Conservation (phyloP, 2,113 vertebrate genomes). For the Petroica traversi region DNA sequence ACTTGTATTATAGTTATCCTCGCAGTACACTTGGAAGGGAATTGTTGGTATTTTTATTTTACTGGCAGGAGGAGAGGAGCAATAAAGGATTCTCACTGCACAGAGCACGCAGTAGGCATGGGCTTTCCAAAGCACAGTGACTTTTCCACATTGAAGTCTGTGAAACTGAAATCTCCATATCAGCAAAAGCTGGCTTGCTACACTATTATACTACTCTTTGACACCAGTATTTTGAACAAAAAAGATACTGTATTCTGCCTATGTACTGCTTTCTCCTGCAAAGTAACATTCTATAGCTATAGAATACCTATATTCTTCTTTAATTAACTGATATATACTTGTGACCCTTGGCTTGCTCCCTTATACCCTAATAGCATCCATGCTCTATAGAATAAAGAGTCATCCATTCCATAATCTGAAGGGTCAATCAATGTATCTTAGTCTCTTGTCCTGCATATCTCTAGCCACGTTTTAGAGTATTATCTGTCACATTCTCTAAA, state of each 20-base stretch:
- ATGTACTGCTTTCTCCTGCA: neutral
- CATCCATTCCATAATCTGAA: neutral
- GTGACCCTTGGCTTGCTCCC: neutral
- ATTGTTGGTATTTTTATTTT: neutral
- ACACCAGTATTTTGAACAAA: neutral
- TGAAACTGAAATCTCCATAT: neutral
- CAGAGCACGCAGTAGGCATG: accelerated
- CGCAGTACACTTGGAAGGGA: neutral
- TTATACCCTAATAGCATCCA: neutral
- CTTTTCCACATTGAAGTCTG: neutral
- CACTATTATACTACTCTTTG: neutral
- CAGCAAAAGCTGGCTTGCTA: neutral
- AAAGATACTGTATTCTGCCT: neutral
- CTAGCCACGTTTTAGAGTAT: neutral
- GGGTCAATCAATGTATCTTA: neutral
- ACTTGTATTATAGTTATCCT: neutral
- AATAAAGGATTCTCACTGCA: neutral
- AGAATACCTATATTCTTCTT: neutral
- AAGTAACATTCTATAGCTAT: too few species aligned
- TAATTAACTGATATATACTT: neutral
- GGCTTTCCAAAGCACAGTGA: neutral
- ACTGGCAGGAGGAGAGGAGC: neutral
- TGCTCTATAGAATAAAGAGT: neutral
- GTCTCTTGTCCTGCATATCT: neutral
- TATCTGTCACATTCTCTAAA: neutral